phyloP scores from a whole-genome alignment of 2,797 vertebrate species.

The Gadopsis bispinosus region DNA sequence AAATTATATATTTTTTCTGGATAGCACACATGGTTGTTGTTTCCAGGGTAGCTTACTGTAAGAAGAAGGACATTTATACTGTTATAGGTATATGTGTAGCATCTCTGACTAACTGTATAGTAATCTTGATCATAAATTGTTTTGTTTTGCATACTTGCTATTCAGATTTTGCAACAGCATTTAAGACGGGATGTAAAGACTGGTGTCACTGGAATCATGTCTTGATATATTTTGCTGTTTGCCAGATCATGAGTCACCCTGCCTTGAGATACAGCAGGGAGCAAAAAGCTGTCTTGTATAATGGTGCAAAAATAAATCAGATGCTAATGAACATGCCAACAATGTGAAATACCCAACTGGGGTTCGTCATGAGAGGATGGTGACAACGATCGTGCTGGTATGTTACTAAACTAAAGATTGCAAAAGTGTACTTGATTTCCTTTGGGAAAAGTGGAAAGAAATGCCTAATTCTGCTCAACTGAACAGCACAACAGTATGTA shows the following conservation, averaged over 20 bases:
- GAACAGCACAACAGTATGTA: neutral
- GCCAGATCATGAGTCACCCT: slow-evolving; percentile 28
- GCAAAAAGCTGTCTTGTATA: slow-evolving; percentile 38
- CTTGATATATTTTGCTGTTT: slow-evolving; percentile 34
- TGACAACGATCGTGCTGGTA: slow-evolving; percentile 1
- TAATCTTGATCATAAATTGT: neutral
- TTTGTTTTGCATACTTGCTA: neutral
- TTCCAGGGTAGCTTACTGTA: neutral
- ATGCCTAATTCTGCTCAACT: neutral
- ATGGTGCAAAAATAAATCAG: slow-evolving; percentile 37
- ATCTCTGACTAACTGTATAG: neutral
- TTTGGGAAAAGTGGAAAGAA: neutral
- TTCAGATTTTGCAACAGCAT: neutral
- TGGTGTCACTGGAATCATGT: slow-evolving; percentile 6
- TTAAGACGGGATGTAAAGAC: neutral
- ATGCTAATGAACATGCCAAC: slow-evolving; percentile 13
- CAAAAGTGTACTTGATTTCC: neutral
- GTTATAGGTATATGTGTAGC: no score
- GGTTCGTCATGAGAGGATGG: slow-evolving; percentile 5
- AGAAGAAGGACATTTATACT: neutral
- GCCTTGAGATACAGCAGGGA: slow-evolving; percentile 18
- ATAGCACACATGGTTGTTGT: neutral
- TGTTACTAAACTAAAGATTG: slow-evolving; percentile 5
- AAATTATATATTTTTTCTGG: neutral
- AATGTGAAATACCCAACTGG: slow-evolving; percentile 25